phyloP scores from a whole-genome alignment of 1,140 invertebrate genomes.

The Heliconius congener region DNA sequence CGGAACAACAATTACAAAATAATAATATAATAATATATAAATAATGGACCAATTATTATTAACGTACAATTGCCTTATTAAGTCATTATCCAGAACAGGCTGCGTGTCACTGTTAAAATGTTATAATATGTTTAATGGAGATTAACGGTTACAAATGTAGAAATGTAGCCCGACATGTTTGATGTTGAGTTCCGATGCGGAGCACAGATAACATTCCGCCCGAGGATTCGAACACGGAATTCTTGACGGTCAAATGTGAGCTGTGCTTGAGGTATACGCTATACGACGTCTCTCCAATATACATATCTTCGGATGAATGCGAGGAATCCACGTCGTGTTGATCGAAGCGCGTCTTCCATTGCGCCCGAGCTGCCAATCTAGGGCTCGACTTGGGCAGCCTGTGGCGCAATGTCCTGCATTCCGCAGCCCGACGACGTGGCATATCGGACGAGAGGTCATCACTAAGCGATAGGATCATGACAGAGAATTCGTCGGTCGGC shows the following conservation, averaged over 20 bases:
- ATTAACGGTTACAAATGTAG: slow-evolving; percentile 67
- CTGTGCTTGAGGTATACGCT: slow-evolving; percentile 54
- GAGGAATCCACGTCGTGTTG: slow-evolving; percentile 66
- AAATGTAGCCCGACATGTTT: slow-evolving; percentile 63
- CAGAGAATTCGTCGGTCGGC: slow-evolving; percentile 74
- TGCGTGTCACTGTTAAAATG: slow-evolving; percentile 45
- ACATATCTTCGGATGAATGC: slow-evolving; percentile 60
- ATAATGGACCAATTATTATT: neutral
- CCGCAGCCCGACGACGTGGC: slow-evolving; percentile 56
- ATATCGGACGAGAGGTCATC: slow-evolving; percentile 64
- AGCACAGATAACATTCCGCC: slow-evolving; percentile 75
- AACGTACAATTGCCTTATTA: slow-evolving; percentile 52
- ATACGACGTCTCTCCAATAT: slow-evolving; percentile 48
- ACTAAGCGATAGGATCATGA: slow-evolving; percentile 71
- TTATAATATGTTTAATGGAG: slow-evolving; percentile 62
- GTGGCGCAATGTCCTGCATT: slow-evolving; percentile 68
- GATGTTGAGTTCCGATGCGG: slow-evolving; percentile 67
- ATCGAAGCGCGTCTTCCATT: slow-evolving; percentile 69
- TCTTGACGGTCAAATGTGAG: slow-evolving; percentile 68
- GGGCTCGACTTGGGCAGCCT: slow-evolving; percentile 48
- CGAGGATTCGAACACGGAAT: slow-evolving; percentile 73
- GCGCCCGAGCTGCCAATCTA: slow-evolving; percentile 59
- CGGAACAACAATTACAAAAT: too few relatives aligned
- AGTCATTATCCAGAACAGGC: slow-evolving; percentile 47
- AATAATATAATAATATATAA: neutral